Conservation (phyloP, 2,113 vertebrate genomes). For the Xenopus borealis region DNA sequence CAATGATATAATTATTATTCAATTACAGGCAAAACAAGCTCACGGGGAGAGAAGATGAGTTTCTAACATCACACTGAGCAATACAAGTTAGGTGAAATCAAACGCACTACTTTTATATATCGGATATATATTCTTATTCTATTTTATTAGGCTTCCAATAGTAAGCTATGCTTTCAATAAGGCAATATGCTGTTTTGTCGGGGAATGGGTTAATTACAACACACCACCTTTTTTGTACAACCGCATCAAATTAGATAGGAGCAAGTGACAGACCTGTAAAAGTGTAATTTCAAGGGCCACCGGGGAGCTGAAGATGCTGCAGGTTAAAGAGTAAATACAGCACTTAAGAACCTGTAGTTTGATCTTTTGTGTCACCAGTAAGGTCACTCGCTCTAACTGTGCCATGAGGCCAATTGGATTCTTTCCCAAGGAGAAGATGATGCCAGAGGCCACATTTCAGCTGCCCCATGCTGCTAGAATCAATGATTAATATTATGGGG, state of each 20-base stretch:
- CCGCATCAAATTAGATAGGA: conserved; percentile 27
- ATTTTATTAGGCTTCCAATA: background rate
- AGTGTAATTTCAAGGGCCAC: conserved; percentile 6
- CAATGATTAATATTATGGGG: conserved; percentile 49
- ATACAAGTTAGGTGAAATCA: background rate
- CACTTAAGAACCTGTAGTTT: conserved; percentile 41
- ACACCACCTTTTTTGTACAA: conserved; percentile 15
- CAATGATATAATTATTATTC: background rate
- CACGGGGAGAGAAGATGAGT: background rate
- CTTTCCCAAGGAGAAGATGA: conserved; percentile 41
- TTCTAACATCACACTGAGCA: background rate
- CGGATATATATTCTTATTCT: background rate
- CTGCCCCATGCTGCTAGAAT: conserved; percentile 37
- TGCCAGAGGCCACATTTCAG: conserved; percentile 35
- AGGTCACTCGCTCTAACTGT: conserved; percentile 24
- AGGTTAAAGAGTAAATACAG: conserved; percentile 42
- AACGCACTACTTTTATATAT: background rate
- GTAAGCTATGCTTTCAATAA: background rate
- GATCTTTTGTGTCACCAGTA: conserved; percentile 40
- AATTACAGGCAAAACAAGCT: conserved; percentile 1
- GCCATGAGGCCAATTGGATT: conserved; percentile 45
- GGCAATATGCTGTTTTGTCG: background rate
- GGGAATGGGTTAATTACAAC: conserved; percentile 13
- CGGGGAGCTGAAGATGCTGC: conserved; percentile 24
- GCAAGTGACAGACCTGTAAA: conserved; percentile 37